Conservation (phyloP, 1,140 invertebrate genomes). For the Drosophila takahashii region DNA sequence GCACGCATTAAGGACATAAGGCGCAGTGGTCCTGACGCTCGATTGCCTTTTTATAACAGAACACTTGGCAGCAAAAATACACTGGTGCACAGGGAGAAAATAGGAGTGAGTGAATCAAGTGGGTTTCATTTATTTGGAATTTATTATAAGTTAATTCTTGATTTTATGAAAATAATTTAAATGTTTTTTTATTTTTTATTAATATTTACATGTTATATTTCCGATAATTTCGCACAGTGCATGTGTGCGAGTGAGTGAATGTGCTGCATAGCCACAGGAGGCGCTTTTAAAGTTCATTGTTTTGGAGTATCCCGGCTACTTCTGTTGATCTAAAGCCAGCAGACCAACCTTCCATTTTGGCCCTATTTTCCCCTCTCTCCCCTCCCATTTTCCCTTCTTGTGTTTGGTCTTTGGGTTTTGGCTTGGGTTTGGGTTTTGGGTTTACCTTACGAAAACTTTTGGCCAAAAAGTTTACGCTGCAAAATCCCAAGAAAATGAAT, state of each 20-base stretch:
- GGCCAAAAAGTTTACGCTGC: constrained; percentile 33
- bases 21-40: constrained; percentile 52
- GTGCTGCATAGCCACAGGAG: constrained; percentile 48
- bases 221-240: not conserved
- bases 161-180: too few relatives aligned
- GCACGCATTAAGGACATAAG: constrained; percentile 40
- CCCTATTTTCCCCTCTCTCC: not conserved
- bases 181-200: too few relatives aligned
- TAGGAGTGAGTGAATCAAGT: not conserved
- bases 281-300: constrained; percentile 70
- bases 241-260: not conserved
- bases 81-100: not conserved
- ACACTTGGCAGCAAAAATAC: constrained; percentile 42
- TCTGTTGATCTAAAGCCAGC: constrained; percentile 21
- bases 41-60: constrained; percentile 74
- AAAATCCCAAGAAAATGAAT: constrained; percentile 30
- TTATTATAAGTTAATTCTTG: too few relatives aligned
- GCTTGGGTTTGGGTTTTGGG: constrained; percentile 23
- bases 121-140: not conserved
- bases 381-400: not conserved
- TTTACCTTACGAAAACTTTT: constrained; percentile 58
- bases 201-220: too few relatives aligned
- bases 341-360: not conserved
- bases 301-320: constrained; percentile 34
- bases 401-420: constrained; percentile 4